These are phyloP conservation scores for Coleophora flavipennella DNA, from an alignment of 2,888 invertebrate species.

Conservation along the genomic window DNA sequence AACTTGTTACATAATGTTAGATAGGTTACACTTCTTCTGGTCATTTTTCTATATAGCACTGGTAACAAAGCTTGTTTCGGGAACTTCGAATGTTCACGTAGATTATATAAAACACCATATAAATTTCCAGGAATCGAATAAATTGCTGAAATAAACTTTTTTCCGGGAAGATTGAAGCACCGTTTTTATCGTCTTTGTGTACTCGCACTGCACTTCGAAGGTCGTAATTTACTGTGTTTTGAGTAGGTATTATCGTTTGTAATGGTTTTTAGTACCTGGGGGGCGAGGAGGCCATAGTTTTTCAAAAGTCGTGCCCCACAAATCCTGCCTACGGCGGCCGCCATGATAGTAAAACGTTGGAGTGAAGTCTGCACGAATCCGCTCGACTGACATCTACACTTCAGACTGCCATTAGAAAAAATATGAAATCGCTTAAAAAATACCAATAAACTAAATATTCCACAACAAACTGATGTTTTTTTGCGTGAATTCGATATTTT, in stretches of 20 bases:
- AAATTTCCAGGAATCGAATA: conserved; percentile 21
- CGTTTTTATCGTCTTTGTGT: conserved; percentile 24
- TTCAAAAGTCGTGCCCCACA: conserved; percentile 88
- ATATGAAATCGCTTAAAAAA: conserved; percentile 1
- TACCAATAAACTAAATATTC: background rate
- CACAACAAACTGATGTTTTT: background rate
- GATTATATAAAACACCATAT: conserved; percentile 21
- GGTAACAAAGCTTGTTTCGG: conserved; percentile 12
- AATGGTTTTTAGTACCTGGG: conserved; percentile 76
- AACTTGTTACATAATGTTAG: conserved; percentile 67
- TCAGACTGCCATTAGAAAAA: conserved; percentile 28
- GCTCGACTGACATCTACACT: conserved; percentile 44
- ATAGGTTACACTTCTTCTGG: conserved; percentile 60
- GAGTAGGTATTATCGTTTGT: conserved; percentile 28
- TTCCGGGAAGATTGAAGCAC: conserved; percentile 30
- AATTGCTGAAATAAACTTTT: conserved; percentile 43
- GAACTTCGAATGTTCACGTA: conserved; percentile 19
- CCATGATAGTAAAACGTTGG: conserved; percentile 82
- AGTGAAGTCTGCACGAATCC: conserved; percentile 40
- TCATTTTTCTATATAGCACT: conserved; percentile 27
- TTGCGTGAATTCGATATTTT: too few species aligned
- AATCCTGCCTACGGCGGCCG: conserved; percentile 89
- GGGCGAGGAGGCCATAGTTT: conserved; percentile 78
- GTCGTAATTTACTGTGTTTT: conserved; percentile 21
- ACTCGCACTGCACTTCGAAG: conserved; percentile 26